Base-by-base conservation (phyloP, 2,113 vertebrate species). In the Lampris megalopsis region DNA sequence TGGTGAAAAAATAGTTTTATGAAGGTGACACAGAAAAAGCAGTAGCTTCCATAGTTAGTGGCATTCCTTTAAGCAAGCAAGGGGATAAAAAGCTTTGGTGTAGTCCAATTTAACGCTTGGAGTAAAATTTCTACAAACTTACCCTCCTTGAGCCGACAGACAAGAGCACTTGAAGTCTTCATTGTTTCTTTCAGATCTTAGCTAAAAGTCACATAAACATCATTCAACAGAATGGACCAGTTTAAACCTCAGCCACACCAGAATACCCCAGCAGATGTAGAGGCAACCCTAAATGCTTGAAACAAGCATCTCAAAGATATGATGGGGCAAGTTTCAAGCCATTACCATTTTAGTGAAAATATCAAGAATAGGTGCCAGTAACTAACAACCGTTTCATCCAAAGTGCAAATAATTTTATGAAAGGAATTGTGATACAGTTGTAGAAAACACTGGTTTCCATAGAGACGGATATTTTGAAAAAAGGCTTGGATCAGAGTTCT, bases 41-140 rank as follows among this genome's bases (percentile, higher is more conserved):
- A 24, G 24, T 24, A 24, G 24, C 24, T 24, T 24, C 24, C 24
- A 24, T 24, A 24, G 24, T 24, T 24, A 24, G 24, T 24, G 24
- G 24, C 24, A 24, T 24, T 24, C 24, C 24, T 24, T 24, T 24
- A 24, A 24, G 24, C 24, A 24, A 24, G 24, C 24, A 24, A 24
- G 24, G 49, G 49, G 9, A 10, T 52, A 52, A 8, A 9, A 10
- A 52, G 13, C 63, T 64, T 5, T 6, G 58, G 61, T 6, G 58
- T 9, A 48, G 35, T 38, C 68, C 56, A 61, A 73, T 64, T 76
- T 54, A 75, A 79, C 56, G 59, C 68, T 9, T 83, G 50, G 4
- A 48, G 48, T 40, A 47, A 59, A 71, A 63, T 41, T 47, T 24
- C 35, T 3, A 38, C 5, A 36, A 81, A 68, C 54, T 65, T 9